These are phyloP conservation scores for Spongilla lacustris DNA, from an alignment of 37 sponge, comb jelly and placozoan genomes.

Conservation along the genomic window DNA sequence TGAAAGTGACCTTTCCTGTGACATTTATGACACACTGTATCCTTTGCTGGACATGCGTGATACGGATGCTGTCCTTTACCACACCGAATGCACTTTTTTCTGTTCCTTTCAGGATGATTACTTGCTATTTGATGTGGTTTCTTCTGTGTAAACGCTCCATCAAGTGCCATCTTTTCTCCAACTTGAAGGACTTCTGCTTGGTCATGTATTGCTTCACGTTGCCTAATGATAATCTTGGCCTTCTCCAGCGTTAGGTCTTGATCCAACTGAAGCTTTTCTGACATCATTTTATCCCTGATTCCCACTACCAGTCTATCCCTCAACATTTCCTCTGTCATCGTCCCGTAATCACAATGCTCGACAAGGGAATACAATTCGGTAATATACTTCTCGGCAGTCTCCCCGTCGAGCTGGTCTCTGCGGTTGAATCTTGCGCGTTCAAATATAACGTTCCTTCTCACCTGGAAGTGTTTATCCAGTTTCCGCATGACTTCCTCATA, in stretches of 20 bases:
- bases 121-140: too few species aligned
- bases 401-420: background rate
- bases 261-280: constrained; percentile 24
- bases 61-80: too few species aligned
- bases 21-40: background rate
- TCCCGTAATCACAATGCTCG: constrained; percentile 16
- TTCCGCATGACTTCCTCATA: constrained; percentile 1
- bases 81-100: background rate
- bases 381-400: constrained; percentile 13
- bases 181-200: too few species aligned
- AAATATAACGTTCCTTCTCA: background rate
- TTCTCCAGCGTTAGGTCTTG: constrained; percentile 20
- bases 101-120: too few species aligned
- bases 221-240: background rate
- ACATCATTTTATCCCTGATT: background rate
- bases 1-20: constrained; percentile 5
- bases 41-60: background rate
- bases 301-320: constrained; percentile 15
- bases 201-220: constrained; percentile 6
- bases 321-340: constrained; percentile 20
- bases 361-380: constrained; percentile 14
- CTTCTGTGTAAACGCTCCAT: too few species aligned
- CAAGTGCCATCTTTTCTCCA: too few species aligned
- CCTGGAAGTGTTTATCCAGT: background rate
- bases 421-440: constrained; percentile 16